phyloP scores from a whole-genome alignment of 2,888 invertebrate genomes.

The Lysandra coridon region DNA sequence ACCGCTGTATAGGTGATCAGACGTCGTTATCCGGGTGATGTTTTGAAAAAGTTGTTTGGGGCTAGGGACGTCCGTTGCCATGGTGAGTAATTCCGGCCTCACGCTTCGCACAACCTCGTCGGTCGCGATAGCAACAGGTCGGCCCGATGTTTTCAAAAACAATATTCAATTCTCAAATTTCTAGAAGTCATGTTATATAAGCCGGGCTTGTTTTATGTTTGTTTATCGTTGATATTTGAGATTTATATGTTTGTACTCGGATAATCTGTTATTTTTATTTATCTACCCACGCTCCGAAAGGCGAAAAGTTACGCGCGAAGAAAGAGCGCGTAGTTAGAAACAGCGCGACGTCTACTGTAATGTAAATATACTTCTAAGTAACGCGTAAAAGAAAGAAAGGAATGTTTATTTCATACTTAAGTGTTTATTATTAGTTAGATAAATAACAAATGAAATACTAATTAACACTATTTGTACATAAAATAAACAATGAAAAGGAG shows the following conservation, averaged over 20 bases:
- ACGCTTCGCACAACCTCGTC: slow-evolving; percentile 47
- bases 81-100: slow-evolving; percentile 70
- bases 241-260: neutral
- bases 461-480: neutral
- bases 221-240: neutral
- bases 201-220: slow-evolving; percentile 43
- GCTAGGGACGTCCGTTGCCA: slow-evolving; percentile 68
- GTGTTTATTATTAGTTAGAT: no score
- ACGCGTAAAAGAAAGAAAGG: neutral
- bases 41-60: slow-evolving; percentile 68
- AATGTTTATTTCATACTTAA: neutral
- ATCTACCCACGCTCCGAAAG: neutral
- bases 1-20: slow-evolving; percentile 74
- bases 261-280: neutral
- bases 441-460: neutral
- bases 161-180: slow-evolving; percentile 53
- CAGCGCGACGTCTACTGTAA: neutral
- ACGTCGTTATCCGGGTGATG: slow-evolving; percentile 65
- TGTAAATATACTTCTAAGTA: no score
- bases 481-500: slow-evolving; percentile 30
- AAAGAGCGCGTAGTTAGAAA: no score
- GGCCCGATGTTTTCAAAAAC: slow-evolving; percentile 47
- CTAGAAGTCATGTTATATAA: neutral
- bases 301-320: neutral
- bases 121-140: slow-evolving; percentile 70